These are phyloP conservation scores for Scolanthus callimorphus DNA, from an alignment of 92 coral and sea anemone genomes.

Conservation along the genomic window DNA sequence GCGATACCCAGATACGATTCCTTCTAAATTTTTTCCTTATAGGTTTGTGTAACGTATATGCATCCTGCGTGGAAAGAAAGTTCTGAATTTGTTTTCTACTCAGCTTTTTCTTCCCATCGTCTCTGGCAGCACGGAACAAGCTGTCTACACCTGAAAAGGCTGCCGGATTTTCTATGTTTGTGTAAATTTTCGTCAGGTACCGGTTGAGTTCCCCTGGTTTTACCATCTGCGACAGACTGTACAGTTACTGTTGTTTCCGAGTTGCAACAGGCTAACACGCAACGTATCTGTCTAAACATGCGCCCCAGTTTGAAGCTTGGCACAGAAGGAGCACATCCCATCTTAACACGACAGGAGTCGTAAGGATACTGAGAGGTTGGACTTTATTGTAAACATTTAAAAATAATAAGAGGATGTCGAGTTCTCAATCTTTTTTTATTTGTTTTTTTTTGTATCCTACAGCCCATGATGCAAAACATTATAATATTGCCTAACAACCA, in stretches of 20 bases:
- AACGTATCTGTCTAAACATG: constrained; percentile 11
- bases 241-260: constrained; percentile 6
- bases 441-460: no score
- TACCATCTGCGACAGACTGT: constrained; percentile 11
- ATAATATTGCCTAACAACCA: no score
- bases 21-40: constrained; percentile 19
- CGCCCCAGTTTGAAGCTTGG: constrained; percentile 11
- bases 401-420: no score
- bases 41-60: constrained; percentile 34
- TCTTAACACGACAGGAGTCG: constrained; percentile 3
- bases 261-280: constrained; percentile 18
- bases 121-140: constrained; percentile 24
- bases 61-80: constrained; percentile 27
- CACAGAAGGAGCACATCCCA: constrained; percentile 24
- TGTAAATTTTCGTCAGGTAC: constrained; percentile 2
- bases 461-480: no score
- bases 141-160: constrained; percentile 7
- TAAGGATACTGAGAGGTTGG: no score
- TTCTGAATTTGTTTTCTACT: constrained; percentile 32
- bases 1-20: constrained; percentile 13
- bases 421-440: no score
- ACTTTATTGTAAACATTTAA: no score
- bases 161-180: constrained; percentile 15
- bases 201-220: constrained; percentile 8
- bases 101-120: constrained; percentile 22